Conservation (phyloP, 1,140 invertebrate genomes). For the Drosophila varians region DNA sequence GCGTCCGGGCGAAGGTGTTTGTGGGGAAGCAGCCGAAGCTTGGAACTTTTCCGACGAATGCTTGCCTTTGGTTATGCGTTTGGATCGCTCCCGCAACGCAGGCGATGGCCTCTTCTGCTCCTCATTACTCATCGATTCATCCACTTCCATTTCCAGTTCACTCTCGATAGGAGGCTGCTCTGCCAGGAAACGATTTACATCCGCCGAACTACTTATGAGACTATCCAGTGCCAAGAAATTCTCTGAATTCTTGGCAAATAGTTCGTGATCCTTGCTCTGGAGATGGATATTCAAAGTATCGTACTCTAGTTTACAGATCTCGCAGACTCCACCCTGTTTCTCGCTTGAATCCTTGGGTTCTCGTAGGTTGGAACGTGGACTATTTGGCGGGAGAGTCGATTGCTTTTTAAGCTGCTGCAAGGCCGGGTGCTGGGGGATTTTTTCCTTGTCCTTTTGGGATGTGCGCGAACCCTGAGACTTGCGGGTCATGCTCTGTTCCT, state of each 20-base stretch:
- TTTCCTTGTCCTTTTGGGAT: conserved; percentile 42
- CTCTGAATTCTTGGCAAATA: conserved; percentile 88
- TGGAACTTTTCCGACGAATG: conserved; percentile 78
- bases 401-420: conserved; percentile 49
- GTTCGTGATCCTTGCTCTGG: conserved; percentile 88
- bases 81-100: conserved; percentile 71
- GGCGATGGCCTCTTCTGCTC: conserved; percentile 61
- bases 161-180: conserved; percentile 43
- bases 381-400: conserved; percentile 31
- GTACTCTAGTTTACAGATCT: conserved; percentile 90
- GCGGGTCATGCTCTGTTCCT: conserved; percentile 61
- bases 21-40: conserved; percentile 32
- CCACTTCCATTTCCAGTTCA: conserved; percentile 74
- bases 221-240: conserved; percentile 89
- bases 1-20: conserved; percentile 22
- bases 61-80: conserved; percentile 75
- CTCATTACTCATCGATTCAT: conserved; percentile 60
- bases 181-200: conserved; percentile 65
- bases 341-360: conserved; percentile 70
- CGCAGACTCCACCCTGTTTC: conserved; percentile 88
- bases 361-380: conserved; percentile 52
- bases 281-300: conserved; percentile 87
- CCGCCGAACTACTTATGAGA: conserved; percentile 85
- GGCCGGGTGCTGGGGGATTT: conserved; percentile 36
- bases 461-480: conserved; percentile 61